Conservation (phyloP, 2,113 vertebrate species). For the Chinchilla lanigera region DNA sequence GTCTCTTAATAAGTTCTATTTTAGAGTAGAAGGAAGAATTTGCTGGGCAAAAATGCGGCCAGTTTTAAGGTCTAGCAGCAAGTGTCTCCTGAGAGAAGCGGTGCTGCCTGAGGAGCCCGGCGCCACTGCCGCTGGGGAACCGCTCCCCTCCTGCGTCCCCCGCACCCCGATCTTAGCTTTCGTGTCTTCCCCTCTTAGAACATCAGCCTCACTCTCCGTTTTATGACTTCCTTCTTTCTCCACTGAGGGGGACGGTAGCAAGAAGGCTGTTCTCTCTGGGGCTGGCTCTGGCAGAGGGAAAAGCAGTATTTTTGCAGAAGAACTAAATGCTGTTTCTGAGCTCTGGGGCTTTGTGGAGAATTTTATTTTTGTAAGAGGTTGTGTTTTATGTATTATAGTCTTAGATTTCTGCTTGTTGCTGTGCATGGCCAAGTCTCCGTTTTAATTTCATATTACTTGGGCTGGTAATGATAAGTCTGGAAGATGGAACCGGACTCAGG, state of each 20-base stretch:
- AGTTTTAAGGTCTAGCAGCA: constrained; percentile 33
- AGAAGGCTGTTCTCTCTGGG: constrained; percentile 67
- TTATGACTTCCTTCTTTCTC: constrained; percentile 46
- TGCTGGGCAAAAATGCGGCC: background rate
- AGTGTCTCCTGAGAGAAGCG: constrained; percentile 26
- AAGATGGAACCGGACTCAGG: constrained; percentile 67
- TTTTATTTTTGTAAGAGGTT: constrained; percentile 82
- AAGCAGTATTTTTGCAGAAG: constrained; percentile 77
- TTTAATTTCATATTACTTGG: constrained; percentile 82
- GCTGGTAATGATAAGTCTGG: constrained; percentile 79
- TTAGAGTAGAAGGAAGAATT: constrained; percentile 63
- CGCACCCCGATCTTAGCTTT: background rate
- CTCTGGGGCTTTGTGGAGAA: constrained; percentile 84
- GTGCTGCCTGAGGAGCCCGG: background rate
- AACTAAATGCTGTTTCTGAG: constrained; percentile 83
- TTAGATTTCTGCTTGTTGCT: constrained; percentile 81
- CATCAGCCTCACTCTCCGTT: background rate
- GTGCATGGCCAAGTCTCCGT: constrained; percentile 75
- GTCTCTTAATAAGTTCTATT: constrained; percentile 57
- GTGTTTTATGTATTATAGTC: constrained; percentile 85
- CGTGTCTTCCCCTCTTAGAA: constrained; percentile 16
- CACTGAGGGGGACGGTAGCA: constrained; percentile 61
- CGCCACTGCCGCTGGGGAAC: background rate
- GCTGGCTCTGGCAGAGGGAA: constrained; percentile 69
- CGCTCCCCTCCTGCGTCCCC: background rate